Conservation (phyloP, 2,797 vertebrate species). For the Odontamblyopus rebecca region DNA sequence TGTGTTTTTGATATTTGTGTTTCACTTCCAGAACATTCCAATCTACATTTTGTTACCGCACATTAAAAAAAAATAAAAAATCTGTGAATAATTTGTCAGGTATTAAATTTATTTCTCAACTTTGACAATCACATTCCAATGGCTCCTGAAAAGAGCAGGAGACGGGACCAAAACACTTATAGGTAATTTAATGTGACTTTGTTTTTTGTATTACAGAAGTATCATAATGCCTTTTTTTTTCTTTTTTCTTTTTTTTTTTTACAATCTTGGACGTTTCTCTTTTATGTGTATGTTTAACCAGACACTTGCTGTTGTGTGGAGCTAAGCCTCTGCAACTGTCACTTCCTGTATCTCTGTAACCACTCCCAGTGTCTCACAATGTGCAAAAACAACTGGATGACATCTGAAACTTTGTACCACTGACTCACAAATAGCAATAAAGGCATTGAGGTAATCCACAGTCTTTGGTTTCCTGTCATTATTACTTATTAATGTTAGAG, state of each 20-base stretch:
- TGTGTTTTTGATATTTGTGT: conserved; percentile 38
- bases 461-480: conserved; percentile 28
- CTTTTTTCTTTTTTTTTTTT: conserved; percentile 43
- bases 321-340: conserved; percentile 74
- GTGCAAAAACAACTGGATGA: conserved; percentile 78
- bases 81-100: conserved; percentile 52
- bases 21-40: conserved; percentile 39
- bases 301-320: conserved; percentile 76
- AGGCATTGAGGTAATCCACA: conserved; percentile 82
- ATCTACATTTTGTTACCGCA: conserved; percentile 28
- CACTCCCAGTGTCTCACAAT: conserved; percentile 80
- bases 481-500: not conserved
- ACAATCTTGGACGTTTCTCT: conserved; percentile 52
- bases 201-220: conserved; percentile 52
- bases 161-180: conserved; percentile 68
- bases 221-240: conserved; percentile 45
- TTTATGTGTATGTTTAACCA: conserved; percentile 70
- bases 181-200: conserved; percentile 68
- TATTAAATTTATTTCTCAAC: conserved; percentile 70
- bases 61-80: conserved; percentile 10
- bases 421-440: conserved; percentile 94
- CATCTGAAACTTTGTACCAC: conserved; percentile 85
- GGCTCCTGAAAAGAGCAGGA: conserved; percentile 63
- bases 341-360: conserved; percentile 80
- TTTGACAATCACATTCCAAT: conserved; percentile 77